These are phyloP conservation scores for Moxostoma hubbsi DNA, from an alignment of 2,797 vertebrate genomes.

Conservation along the genomic window DNA sequence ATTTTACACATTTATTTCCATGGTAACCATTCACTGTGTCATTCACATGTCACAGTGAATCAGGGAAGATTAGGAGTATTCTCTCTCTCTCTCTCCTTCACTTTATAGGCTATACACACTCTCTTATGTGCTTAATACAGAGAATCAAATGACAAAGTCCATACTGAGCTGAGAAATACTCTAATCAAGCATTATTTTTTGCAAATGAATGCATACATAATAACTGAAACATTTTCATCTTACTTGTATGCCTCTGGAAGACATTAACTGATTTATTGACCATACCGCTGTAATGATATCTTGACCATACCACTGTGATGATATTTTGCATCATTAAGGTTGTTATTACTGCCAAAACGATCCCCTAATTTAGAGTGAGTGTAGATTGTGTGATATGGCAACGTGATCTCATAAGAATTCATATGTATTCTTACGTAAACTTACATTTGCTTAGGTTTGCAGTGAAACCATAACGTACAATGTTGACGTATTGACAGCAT, in stretches of 20 bases:
- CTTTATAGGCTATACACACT: neutral
- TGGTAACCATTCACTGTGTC: constrained; percentile 98
- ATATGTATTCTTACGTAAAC: too few relatives aligned
- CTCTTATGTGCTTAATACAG: constrained; percentile 46
- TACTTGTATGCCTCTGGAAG: too few relatives aligned
- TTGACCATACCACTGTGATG: neutral
- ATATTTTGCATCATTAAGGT: constrained; percentile 12
- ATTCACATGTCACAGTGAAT: constrained; percentile 99
- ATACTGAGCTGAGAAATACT: neutral
- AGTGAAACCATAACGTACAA: too few relatives aligned
- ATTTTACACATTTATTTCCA: constrained; percentile 98
- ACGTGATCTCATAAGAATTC: neutral
- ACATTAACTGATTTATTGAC: neutral
- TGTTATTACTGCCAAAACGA: neutral
- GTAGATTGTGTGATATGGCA: constrained; percentile 16
- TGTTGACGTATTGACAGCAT: too few relatives aligned
- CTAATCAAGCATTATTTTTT: neutral
- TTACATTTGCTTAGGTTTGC: too few relatives aligned
- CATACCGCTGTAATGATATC: neutral
- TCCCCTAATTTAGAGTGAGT: constrained; percentile 2
- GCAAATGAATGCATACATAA: neutral
- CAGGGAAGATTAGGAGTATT: constrained; percentile 93
- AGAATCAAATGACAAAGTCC: constrained; percentile 80
- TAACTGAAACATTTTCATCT: neutral
- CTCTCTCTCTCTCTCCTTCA: constrained; percentile 60